These are phyloP conservation scores for Chelonoidis abingdonii DNA, from an alignment of 2,113 vertebrate genomes.

Conservation along the genomic window DNA sequence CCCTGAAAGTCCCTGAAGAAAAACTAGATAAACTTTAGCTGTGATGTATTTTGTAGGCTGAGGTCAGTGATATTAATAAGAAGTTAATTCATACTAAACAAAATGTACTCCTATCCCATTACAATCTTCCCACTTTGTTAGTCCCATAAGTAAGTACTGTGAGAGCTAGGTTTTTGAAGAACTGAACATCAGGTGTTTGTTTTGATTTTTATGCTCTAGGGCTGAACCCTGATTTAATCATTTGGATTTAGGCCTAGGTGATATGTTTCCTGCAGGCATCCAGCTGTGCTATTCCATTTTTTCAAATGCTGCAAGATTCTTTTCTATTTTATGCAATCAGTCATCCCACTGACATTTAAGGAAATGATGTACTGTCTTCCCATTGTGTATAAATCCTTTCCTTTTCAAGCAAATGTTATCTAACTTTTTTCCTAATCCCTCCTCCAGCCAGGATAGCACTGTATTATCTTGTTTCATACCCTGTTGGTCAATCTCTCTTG, in stretches of 20 bases:
- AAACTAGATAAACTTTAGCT: slow-evolving; percentile 37
- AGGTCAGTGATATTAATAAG: slow-evolving; percentile 38
- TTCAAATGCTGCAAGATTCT: slow-evolving; percentile 42
- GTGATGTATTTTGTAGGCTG: slow-evolving; percentile 33
- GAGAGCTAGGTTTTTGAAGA: slow-evolving; percentile 35
- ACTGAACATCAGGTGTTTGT: background rate
- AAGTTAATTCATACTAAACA: background rate
- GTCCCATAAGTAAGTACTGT: slow-evolving; percentile 19
- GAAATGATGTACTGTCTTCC: slow-evolving; percentile 42
- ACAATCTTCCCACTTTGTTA: slow-evolving; percentile 25
- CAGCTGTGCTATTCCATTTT: slow-evolving; percentile 37
- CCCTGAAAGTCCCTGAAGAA: background rate
- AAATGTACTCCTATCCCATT: slow-evolving; percentile 41
- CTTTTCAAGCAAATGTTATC: slow-evolving; percentile 19
- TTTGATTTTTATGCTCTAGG: slow-evolving; percentile 31
- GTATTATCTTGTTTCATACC: background rate
- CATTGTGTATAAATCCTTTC: slow-evolving; percentile 36
- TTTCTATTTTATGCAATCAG: slow-evolving; percentile 14
- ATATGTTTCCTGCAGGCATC: slow-evolving; percentile 40
- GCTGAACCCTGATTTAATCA: slow-evolving; percentile 53
- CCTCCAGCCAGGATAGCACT: background rate
- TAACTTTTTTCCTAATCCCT: slow-evolving; percentile 14
- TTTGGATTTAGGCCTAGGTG: slow-evolving; percentile 23
- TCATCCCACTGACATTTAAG: slow-evolving; percentile 49
- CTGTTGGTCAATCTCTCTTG: background rate